Base-by-base conservation (phyloP, 2,797 vertebrate species). In the Staurois parvus region DNA sequence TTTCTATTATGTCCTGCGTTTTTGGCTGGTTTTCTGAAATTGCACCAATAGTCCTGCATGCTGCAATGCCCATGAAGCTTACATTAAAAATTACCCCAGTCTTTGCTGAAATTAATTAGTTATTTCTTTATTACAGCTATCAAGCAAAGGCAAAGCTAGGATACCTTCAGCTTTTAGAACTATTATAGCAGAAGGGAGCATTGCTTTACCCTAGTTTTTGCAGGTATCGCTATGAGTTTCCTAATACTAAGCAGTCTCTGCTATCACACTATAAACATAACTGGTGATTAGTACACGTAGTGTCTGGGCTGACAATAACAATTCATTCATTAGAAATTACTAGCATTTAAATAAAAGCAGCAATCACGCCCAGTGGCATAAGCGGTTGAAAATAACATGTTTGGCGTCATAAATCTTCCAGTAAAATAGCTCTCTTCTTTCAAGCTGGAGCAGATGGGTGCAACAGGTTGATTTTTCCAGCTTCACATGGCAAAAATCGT, bases 401-500 rank as follows among this genome's bases (percentile, higher is more conserved):
- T 69, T 70, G 64, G 30, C 62, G 64, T 45, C 48, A 78, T 86
- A 82, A 82, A 77, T 83, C 74, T 56, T 32, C 52, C 73, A 32
- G 32, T 81, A 45, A 59, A 81, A 81, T n/a, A 24, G 19, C 34
- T 67, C n/a, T 34, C 24, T 69, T 29, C 29, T 82, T 82, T 67
- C 45, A 78, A 82, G 37, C 83, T 77, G 62, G 85, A 86, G 79
- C 80, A 86, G 79, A 77, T 83, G 79, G 85, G 80, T 78, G 73
- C 80, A 83, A 87, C 85, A 87, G 85, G 80, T 87, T 87, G 45
- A 74, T 79, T 72, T 79, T 83, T 83, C 69, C 80, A 82, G 68
- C 75, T 74, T 83, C 74, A 30, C 75, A 78, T 67, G 73, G 30
- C 76, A 68, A 64, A 75, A 77, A 77, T 83, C 21, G 75, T 40